phyloP scores from a whole-genome alignment of 2,888 invertebrate genomes.

The Hipparchia sbordonii region DNA sequence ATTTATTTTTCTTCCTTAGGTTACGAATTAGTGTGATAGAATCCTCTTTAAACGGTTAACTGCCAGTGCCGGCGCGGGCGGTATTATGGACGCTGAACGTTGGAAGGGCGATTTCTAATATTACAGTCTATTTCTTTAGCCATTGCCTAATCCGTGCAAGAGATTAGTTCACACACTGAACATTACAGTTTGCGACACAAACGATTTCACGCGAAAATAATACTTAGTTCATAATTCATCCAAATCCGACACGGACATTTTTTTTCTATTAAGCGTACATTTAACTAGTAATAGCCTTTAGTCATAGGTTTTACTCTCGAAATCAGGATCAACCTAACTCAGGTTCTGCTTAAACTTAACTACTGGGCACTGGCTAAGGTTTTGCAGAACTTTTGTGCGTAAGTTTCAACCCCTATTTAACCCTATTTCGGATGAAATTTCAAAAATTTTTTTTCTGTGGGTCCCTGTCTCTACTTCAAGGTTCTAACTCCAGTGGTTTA shows the following conservation, averaged over 20 bases:
- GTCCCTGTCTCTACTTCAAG: too few species aligned
- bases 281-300: too few species aligned
- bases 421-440: too few species aligned
- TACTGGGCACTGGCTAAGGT: too few species aligned
- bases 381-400: too few species aligned
- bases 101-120: conserved; percentile 39
- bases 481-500: too few species aligned
- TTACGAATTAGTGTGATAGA: too few species aligned
- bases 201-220: not conserved
- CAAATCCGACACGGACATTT: not conserved
- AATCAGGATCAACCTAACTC: too few species aligned
- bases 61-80: conserved; percentile 35
- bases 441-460: too few species aligned
- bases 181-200: conserved; percentile 22
- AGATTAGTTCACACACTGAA: conserved; percentile 22
- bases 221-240: not conserved
- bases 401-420: too few species aligned
- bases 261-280: not conserved
- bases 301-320: too few species aligned
- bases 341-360: too few species aligned
- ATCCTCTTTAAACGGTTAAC: conserved; percentile 20
- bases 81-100: conserved; percentile 43
- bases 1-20: not conserved
- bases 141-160: conserved; percentile 17
- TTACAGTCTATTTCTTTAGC: conserved; percentile 15